Conservation (phyloP, 2,113 vertebrate genomes). For the Bubalus kerabau region DNA sequence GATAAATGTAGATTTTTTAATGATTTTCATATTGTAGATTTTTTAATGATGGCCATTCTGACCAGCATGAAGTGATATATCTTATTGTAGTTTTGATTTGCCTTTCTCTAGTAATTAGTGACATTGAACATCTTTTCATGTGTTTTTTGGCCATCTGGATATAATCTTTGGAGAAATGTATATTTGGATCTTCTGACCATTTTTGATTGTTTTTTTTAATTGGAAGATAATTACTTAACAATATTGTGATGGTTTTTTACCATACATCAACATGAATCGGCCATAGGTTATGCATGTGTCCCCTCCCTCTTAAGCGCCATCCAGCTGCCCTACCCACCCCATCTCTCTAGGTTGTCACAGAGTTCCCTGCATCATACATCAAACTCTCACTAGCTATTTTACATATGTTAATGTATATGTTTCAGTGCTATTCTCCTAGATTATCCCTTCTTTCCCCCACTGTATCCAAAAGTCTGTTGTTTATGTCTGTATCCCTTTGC, state of each 20-base stretch:
- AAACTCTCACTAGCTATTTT: background rate
- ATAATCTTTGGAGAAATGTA: background rate
- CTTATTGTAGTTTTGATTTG: background rate
- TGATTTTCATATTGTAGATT: background rate
- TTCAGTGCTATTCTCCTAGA: background rate
- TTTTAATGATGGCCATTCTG: background rate
- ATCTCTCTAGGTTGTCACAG: background rate
- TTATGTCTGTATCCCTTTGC: background rate
- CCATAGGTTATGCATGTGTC: background rate
- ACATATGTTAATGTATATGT: background rate
- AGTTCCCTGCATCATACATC: background rate
- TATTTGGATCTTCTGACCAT: background rate
- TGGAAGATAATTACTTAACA: background rate
- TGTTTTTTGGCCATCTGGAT: background rate
- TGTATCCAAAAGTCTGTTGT: background rate
- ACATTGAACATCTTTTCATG: background rate
- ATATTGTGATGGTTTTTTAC: background rate
- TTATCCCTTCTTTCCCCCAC: no score
- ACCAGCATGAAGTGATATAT: background rate
- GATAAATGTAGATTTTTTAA: background rate
- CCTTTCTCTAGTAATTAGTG: background rate
- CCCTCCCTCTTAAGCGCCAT: background rate
- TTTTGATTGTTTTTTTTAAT: background rate
- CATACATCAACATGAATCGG: background rate
- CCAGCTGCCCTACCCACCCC: background rate